Conservation (phyloP, 2,797 vertebrate species). For the Phrynocephalus guinanensis region DNA sequence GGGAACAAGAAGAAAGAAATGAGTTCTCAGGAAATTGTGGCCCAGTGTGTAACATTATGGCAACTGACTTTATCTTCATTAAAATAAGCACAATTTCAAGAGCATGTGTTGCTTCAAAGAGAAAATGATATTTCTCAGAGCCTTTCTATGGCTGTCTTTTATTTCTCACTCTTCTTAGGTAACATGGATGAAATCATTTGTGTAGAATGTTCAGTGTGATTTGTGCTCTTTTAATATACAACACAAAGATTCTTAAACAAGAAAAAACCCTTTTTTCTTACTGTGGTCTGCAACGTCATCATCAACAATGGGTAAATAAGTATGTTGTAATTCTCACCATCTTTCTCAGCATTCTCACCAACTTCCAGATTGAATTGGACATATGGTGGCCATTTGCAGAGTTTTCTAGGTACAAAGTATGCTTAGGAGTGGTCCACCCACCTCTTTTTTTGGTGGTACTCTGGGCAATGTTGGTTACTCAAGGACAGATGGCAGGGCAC, state of each 20-base stretch:
- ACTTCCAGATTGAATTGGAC: too few relatives aligned
- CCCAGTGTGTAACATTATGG: neutral
- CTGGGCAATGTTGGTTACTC: too few relatives aligned
- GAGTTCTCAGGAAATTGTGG: neutral
- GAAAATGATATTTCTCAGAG: neutral
- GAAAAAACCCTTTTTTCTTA: neutral
- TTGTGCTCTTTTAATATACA: constrained; percentile 34
- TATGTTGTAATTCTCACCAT: neutral
- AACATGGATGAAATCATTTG: neutral
- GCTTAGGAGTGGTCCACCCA: too few relatives aligned
- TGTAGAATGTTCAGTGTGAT: constrained; percentile 3
- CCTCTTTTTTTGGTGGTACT: too few relatives aligned
- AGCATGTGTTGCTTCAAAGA: neutral
- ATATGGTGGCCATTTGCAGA: too few relatives aligned
- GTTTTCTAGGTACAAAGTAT: too few relatives aligned
- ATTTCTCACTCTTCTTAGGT: constrained; percentile 1
- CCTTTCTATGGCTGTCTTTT: neutral
- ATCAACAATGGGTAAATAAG: neutral
- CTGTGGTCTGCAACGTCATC: neutral
- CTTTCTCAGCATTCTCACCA: too few relatives aligned
- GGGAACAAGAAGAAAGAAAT: neutral
- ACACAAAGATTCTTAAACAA: neutral
- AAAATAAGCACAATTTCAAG: constrained; percentile 13
- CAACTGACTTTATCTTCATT: neutral
- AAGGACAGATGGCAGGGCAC: too few relatives aligned